Base-by-base conservation (phyloP, 2,113 vertebrate species). In the Pycnonotus jocosus region DNA sequence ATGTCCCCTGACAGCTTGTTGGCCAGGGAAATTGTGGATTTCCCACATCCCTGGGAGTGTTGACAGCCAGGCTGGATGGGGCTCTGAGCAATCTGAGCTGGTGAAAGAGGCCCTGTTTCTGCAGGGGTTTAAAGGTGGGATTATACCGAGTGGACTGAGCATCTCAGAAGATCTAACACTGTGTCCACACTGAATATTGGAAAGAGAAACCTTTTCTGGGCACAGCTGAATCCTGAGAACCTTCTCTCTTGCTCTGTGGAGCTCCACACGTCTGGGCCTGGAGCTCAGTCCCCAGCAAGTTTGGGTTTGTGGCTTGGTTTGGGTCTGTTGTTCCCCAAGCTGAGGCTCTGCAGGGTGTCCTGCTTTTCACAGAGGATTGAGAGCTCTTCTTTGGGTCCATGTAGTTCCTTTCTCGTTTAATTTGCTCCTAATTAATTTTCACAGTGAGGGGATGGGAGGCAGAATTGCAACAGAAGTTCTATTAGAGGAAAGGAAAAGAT, bases 401-500 rank as follows among this genome's bases (percentile, higher is more conserved):
- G 24, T 25, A 28, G 21, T 22, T n/a, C 13, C 30, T 78, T 66
- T 73, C 81, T 79, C 30, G 3, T 81, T 92, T 74, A 79, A 87
- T 87, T 78, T 74, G 33, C 10, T 68, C 57, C 61, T 91, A 84
- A 96, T 90, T 91, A 79, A 88, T 85, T 82, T 79, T 87, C 85
- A 76, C 38, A n/a, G 73, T 76, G 48, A 87, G 58, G 73, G 7
- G 16, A 89, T 60, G 25, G 60, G 84, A 92, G 51, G 44, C 61
- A 86, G 66, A 78, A 81, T 64, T 71, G 57, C 47, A 76, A 37
- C 16, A 64, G 69, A 53, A 47, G 69, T 79, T 81, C 65, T 42
- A 15, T 76, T 65, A 80, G 38, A 81, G 82, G 44, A 89, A 91
- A 74, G 42, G 35, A 44, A 74, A 89, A 81, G 21, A 25, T 0